Conservation (phyloP, 2,113 vertebrate species). For the Sigmodon hispidus region DNA sequence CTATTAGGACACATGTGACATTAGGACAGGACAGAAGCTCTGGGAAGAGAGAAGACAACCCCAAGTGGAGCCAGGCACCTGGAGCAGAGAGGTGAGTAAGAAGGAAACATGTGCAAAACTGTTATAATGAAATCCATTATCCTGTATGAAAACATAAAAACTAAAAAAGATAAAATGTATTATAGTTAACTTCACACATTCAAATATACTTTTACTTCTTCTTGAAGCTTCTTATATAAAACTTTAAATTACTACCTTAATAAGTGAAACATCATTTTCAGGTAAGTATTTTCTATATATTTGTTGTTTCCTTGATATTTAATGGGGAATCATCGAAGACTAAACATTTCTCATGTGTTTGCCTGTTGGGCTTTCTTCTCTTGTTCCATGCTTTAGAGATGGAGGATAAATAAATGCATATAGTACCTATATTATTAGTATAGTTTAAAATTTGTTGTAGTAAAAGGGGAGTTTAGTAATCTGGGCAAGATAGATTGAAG, state of each 20-base stretch:
- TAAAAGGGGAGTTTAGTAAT: background rate
- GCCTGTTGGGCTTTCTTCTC: conserved; percentile 13
- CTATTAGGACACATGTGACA: background rate
- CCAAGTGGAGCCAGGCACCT: background rate
- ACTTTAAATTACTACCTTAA: background rate
- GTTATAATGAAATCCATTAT: background rate
- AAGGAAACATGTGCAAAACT: background rate
- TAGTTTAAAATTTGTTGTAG: background rate
- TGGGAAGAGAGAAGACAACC: background rate
- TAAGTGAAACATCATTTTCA: conserved; percentile 16
- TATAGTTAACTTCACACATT: background rate
- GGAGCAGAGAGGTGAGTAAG: too few species aligned
- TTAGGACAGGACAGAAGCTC: background rate
- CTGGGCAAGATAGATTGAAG: background rate
- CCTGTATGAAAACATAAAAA: background rate
- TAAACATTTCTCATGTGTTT: conserved; percentile 37
- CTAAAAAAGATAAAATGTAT: background rate
- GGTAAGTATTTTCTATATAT: background rate
- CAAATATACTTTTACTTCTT: background rate
- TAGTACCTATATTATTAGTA: background rate
- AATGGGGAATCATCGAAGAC: background rate
- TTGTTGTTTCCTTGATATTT: conserved; percentile 52
- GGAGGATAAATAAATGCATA: conserved; percentile 34
- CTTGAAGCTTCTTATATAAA: background rate
- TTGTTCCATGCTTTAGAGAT: background rate